Evolutionary conservation across 2,113 vertebrate genomes (phyloP), one percentile per base, ranked within the genome.

Genomic region (Strigops habroptila): DNA sequence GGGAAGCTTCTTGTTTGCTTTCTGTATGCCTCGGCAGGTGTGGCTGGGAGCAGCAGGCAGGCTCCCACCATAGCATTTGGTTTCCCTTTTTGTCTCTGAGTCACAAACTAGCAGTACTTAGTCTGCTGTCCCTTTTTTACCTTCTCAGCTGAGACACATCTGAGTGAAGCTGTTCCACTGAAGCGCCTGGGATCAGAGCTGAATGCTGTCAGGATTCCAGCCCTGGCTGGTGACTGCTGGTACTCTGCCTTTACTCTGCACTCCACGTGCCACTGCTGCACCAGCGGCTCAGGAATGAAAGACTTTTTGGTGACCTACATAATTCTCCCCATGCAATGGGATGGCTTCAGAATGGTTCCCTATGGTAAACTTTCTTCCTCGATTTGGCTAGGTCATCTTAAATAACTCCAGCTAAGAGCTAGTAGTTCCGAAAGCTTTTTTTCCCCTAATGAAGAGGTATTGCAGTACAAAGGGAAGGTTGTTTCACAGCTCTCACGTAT

Each of bases 341-440:
- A 88, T 87, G 73, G 41, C 86, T 93, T 94, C 90, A 84, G 88
- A 87, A 81, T 37, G 85, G 64, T 62, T 96, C 80, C 80, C 88
- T 13, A 3, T 10, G 31, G 82, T 39, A 68, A 74, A 94, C 6
- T 27, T 44, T 85, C 49, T 70, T 18, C 64, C 69, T 60, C 86
- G 33, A 22, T 90, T 94, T 78, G 85, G 30, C 68, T 88, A 30
- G 59, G 31, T 86, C 68, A 46, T 77, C 82, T 67, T 51, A 27
- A 60, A 59, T 52, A 83, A 63, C 91, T 90, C 59, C 55, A 51
- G 62, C 14, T 2, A 73, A 73, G 18, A 22, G 70, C 5, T 4
- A 7, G 67, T 35, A 57, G 75, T 73, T 94, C 69, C 77, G 69
- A 78, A 83, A 88, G 79, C 39, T 52, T 30, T 71, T 44, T 35